Conservation (phyloP, 2,113 vertebrate species). For the Podarcis muralis region DNA sequence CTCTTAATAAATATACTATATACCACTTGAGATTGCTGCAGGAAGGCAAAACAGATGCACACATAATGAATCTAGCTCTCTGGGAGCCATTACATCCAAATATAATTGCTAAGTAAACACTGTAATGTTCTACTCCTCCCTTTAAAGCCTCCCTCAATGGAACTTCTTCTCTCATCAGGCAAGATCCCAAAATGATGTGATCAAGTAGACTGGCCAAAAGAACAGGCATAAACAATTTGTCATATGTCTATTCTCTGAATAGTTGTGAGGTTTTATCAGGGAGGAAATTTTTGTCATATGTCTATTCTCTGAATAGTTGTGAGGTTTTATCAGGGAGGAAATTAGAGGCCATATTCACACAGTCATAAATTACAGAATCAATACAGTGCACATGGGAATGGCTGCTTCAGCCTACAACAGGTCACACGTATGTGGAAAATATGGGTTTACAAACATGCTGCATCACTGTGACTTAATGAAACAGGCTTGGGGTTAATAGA, state of each 20-base stretch:
- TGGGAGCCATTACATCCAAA: too few species aligned
- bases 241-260: background rate
- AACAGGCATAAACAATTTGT: slow-evolving; percentile 12
- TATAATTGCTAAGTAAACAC: slow-evolving; percentile 36
- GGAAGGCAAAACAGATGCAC: slow-evolving; percentile 18
- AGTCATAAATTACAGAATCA: background rate
- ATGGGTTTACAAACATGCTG: background rate
- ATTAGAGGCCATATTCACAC: background rate
- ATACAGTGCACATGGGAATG: background rate
- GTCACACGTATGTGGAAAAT: background rate
- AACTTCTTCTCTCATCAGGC: background rate
- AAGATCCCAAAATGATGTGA: background rate
- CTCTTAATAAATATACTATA: slow-evolving; percentile 9
- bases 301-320: background rate
- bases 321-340: slow-evolving; percentile 4
- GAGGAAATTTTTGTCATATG: slow-evolving; percentile 29
- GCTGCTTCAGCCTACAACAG: too few species aligned
- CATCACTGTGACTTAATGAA: background rate
- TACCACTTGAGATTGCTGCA: slow-evolving; percentile 1
- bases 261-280: slow-evolving; percentile 3
- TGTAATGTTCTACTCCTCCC: slow-evolving; percentile 1
- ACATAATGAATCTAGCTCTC: background rate
- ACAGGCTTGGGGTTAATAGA: background rate
- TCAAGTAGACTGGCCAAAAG: background rate
- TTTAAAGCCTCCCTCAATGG: background rate